These are phyloP conservation scores for Tineola bisselliella DNA, from an alignment of 2,888 invertebrate genomes.

Conservation along the genomic window DNA sequence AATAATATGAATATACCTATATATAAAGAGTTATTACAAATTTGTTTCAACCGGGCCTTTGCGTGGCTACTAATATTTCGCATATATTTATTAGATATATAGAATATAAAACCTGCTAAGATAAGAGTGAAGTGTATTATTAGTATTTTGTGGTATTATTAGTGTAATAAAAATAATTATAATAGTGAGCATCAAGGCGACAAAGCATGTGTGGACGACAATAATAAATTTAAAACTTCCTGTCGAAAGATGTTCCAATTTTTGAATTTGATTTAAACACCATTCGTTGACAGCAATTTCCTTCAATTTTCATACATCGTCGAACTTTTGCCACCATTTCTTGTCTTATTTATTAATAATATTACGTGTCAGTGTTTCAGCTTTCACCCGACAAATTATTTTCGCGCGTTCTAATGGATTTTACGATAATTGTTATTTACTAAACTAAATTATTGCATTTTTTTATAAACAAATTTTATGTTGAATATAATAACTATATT, in stretches of 20 bases:
- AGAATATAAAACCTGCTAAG: not conserved
- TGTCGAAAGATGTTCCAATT: conserved; percentile 62
- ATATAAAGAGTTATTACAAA: no score
- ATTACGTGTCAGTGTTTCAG: conserved; percentile 24
- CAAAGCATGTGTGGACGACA: conserved; percentile 22
- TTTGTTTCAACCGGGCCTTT: no score
- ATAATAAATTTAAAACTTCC: conserved; percentile 58
- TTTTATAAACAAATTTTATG: no score
- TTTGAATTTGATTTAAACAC: conserved; percentile 61
- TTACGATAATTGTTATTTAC: not conserved
- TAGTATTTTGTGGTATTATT: not conserved
- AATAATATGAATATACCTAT: no score
- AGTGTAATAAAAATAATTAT: not conserved
- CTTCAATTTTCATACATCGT: conserved; percentile 43
- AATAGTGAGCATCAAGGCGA: not conserved
- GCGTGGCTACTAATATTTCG: no score
- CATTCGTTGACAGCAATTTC: conserved; percentile 55
- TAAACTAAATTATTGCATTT: not conserved
- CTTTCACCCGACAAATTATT: conserved; percentile 36
- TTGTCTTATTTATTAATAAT: conserved; percentile 26
- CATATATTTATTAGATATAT: no score
- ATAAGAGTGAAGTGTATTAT: not conserved
- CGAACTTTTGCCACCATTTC: conserved; percentile 28
- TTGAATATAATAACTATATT: not conserved
- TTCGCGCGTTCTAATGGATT: conserved; percentile 5